Evolutionary conservation across 2,797 vertebrate species (phyloP), one percentile per base, ranked within the genome.

Genomic region (Paguma larvata): DNA sequence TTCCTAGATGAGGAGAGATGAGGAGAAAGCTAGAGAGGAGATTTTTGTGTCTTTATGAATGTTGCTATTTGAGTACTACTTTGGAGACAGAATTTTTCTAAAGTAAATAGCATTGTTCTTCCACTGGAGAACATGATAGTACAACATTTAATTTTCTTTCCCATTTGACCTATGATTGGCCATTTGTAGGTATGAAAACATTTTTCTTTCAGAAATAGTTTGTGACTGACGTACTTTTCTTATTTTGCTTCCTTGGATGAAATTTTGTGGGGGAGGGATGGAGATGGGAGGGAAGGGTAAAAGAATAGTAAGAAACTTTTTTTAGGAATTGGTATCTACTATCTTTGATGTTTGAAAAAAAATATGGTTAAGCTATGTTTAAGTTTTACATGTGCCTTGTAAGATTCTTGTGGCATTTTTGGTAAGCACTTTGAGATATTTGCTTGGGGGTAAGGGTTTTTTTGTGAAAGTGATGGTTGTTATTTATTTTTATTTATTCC

Each of bases 401-500:
- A 94, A 96, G 75, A 95, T 75, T 96, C 85, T 97, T 96, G 95
- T 98, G 97, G 95, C 94, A 56, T 48, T 46, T 97, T 97, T 94
- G 92, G 97, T 98, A 96, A 93, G 89, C 97, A 98, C 96, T 96
- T 98, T 98, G 96, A 96, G 78, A 95, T 92, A 86, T 97, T 95
- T 98, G 92, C 59, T 80, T 96, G 53, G 44, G 38, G 25, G n/a
- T 27, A 41, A 72, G 80, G 15, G 63, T 59, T 77, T 77, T 97
- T 97, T 96, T 97, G 86, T 97, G 92, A 97, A 96, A 93, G 38
- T 97, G 41, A 73, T 95, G 23, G 56, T 68, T 93, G 70, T 97
- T 97, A 97, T 97, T 98, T 98, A 97, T 97, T 97, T 90, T 96
- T 98, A 98, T 98, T 98, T 98, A 97, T 98, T 97, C 86, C 78